Evolutionary conservation across 2,797 vertebrate species (phyloP).

Genomic region (Pyrocephalus nanus): DNA sequence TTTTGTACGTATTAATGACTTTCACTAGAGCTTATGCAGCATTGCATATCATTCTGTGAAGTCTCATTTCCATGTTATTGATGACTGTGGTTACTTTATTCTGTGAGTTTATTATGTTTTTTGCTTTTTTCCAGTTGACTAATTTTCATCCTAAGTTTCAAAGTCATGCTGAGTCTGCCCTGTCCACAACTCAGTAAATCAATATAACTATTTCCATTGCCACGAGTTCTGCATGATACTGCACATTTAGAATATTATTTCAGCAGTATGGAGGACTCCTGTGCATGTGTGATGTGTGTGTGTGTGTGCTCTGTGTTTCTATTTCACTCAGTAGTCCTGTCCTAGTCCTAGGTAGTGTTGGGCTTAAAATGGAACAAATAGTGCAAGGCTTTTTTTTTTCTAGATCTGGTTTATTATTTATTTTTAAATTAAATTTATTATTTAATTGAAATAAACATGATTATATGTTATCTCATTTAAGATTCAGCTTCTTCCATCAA

Average conservation of each 20-base stretch:
- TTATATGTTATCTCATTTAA: not conserved
- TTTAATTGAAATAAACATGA: not conserved
- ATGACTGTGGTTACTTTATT: not conserved
- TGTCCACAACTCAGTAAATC: not conserved
- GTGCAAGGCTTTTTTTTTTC: not conserved
- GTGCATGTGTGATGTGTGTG: not conserved
- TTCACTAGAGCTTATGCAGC: not conserved
- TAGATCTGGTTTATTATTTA: not conserved
- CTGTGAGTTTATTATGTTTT: not conserved
- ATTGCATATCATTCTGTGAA: not conserved
- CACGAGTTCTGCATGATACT: not conserved
- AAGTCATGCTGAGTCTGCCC: not conserved
- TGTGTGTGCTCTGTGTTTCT: not conserved
- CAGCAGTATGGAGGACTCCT: not conserved
- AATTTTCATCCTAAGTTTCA: not conserved
- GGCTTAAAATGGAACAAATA: not conserved
- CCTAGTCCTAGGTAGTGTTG: not conserved
- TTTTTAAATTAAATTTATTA: not conserved
- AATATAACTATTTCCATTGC: not conserved
- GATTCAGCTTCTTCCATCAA: not conserved
- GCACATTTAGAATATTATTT: not conserved
- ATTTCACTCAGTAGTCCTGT: not conserved
- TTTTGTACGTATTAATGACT: not conserved
- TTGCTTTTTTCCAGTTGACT: not conserved
- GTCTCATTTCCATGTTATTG: not conserved